Conservation (phyloP, 2,113 vertebrate genomes). For the Platysternon megacephalum region DNA sequence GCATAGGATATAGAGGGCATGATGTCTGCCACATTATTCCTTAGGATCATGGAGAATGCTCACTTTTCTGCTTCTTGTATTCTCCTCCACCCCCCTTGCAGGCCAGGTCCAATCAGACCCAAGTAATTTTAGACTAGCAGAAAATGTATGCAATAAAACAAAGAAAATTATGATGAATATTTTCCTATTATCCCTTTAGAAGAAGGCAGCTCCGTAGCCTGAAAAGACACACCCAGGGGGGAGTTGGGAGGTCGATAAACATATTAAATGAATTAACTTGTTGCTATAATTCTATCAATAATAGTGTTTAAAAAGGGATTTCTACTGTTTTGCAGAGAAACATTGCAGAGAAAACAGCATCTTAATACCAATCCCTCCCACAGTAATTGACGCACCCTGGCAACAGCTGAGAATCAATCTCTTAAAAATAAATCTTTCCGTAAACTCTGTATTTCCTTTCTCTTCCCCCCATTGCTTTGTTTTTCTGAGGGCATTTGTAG, state of each 20-base stretch:
- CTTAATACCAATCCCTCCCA: not conserved
- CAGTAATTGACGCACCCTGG: not conserved
- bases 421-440: constrained; percentile 19
- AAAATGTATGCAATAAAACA: not conserved
- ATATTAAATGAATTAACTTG: not conserved
- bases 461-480: not conserved
- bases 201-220: not conserved
- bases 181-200: not conserved
- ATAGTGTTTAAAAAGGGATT: not conserved
- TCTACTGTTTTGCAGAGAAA: not conserved
- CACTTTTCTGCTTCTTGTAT: not conserved
- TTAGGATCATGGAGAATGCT: not conserved
- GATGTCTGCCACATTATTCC: not conserved
- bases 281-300: not conserved
- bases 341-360: not conserved
- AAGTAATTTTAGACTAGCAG: not conserved
- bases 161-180: not conserved
- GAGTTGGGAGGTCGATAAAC: not conserved
- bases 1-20: not conserved
- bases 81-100: not conserved
- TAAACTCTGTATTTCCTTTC: not conserved
- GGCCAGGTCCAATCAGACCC: not conserved
- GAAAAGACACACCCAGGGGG: not conserved
- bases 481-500: not conserved
- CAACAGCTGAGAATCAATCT: constrained; percentile 18